Conservation (phyloP, 2,113 vertebrate species). For the Leiothrix lutea region DNA sequence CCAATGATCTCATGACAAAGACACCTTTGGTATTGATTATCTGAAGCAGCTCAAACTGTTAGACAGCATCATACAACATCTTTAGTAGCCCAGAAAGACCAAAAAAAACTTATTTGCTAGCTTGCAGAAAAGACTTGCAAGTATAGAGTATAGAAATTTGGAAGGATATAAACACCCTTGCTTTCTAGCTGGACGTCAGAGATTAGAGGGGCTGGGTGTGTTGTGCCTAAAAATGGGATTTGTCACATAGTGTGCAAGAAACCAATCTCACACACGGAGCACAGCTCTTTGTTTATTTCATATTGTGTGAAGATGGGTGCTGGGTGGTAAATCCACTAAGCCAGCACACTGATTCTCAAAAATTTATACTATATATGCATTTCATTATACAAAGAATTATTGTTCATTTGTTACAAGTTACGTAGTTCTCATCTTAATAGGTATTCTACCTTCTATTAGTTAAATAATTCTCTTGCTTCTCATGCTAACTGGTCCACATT, state of each 20-base stretch:
- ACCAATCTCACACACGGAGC: neutral
- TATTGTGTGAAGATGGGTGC: neutral
- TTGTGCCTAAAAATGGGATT: neutral
- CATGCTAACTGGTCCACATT: neutral
- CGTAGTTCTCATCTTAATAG: neutral
- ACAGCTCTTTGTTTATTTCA: neutral
- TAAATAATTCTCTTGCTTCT: neutral
- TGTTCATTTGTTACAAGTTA: neutral
- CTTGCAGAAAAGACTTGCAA: neutral
- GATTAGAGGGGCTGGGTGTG: neutral
- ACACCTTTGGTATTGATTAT: neutral
- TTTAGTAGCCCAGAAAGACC: neutral
- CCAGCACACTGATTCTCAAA: accelerated
- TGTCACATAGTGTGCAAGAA: accelerated
- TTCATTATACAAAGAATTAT: neutral
- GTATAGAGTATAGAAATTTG: neutral
- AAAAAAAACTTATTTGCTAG: neutral
- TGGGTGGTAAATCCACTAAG: neutral
- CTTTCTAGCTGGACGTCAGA: neutral
- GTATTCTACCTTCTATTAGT: neutral
- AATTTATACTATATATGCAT: neutral
- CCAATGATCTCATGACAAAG: neutral
- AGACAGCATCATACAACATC: neutral
- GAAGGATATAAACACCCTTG: neutral
- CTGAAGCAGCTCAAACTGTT: neutral